These are phyloP conservation scores for Puma concolor DNA, from an alignment of 2,113 vertebrate species.

Conservation along the genomic window DNA sequence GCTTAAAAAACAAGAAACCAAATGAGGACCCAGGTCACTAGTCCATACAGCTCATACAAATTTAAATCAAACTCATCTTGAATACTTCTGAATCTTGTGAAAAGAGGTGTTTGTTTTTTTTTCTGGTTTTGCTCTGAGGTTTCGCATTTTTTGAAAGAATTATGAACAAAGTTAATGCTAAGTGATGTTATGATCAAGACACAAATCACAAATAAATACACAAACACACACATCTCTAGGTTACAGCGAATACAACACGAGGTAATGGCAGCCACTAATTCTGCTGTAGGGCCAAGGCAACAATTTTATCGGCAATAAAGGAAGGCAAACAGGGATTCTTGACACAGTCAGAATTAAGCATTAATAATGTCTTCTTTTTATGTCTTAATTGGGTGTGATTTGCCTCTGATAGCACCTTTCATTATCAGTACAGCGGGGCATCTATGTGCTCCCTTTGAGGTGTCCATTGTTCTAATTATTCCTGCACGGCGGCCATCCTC, in stretches of 20 bases:
- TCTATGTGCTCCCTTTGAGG: conserved; percentile 47
- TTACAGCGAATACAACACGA: not conserved
- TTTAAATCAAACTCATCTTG: conserved; percentile 27
- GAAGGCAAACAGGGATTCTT: conserved; percentile 63
- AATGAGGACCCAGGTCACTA: not conserved
- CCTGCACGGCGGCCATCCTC: conserved; percentile 31
- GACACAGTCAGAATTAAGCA: conserved; percentile 68
- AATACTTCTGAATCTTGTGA: not conserved
- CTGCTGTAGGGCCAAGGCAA: conserved; percentile 47
- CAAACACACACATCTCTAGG: not conserved
- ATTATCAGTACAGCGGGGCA: conserved; percentile 54
- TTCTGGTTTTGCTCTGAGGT: not conserved
- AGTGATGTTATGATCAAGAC: not conserved
- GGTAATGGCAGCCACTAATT: conserved; percentile 25
- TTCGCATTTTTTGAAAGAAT: conserved; percentile 52
- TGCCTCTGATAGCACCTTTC: conserved; percentile 71
- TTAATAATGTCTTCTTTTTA: conserved; percentile 70
- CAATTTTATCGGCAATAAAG: conserved; percentile 34
- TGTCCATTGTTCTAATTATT: conserved; percentile 72
- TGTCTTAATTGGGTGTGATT: conserved; percentile 75
- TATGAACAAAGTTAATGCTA: not conserved
- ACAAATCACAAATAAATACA: not conserved
- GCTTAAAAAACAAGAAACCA: not conserved
- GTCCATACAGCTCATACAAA: not conserved
- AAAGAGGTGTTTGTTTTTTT: not conserved